Base-by-base conservation (phyloP, 2,888 invertebrate genomes). In the Caenorhabditis panamensis region DNA sequence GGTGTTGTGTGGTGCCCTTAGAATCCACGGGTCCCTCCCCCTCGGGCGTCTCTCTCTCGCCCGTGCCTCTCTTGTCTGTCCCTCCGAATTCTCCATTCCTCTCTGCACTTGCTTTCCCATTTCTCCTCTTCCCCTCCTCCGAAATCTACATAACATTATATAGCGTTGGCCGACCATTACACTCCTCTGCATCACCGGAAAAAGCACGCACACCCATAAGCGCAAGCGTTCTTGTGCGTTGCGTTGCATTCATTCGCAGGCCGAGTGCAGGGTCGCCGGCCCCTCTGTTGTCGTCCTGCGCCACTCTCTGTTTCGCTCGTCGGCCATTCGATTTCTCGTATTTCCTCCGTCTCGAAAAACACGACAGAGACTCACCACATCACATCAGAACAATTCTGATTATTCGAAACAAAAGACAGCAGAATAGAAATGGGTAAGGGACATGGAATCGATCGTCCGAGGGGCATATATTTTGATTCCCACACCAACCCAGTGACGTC, bases 61-160 rank as follows among this genome's bases (percentile, higher is more conserved):
- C 24, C 37, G 4, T 26, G 22, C 47, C 66, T 54, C 61, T 49
- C 53, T 3, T 22, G 31, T 56, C 56, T 56, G n/a, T 28, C 44
- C n/a, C 49, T 61, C 36, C 20, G 20, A 56, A 28, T 36, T 36
- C 28, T n/a, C 56, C 6, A 36, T 36, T 56, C 20, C 22, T 61
- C 63, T 56, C 47, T 68, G 68, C 58, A 67, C 67, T 67, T 67
- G 44, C 47, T 47, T 9, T 47, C 49, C 54, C 61, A 41, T 24
- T 62, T 47, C 62, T 44, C 47, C 44, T 61, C 47, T 47, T 11
- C 18, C 51, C 53, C 54, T 64, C 68, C n/a, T 56, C 56, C 49
- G 24, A 64, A 66, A 75, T 75, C 53, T 66, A 61, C 66, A 75
- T 75, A 66, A 66, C 51, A 66, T 66, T 64, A 64, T 41, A 73